Percentiles rank a stretch among this genome's conserved stretches.
Conservation (phyloP, 2,797 vertebrate species). For the Orientallactaga sibirica region DNA sequence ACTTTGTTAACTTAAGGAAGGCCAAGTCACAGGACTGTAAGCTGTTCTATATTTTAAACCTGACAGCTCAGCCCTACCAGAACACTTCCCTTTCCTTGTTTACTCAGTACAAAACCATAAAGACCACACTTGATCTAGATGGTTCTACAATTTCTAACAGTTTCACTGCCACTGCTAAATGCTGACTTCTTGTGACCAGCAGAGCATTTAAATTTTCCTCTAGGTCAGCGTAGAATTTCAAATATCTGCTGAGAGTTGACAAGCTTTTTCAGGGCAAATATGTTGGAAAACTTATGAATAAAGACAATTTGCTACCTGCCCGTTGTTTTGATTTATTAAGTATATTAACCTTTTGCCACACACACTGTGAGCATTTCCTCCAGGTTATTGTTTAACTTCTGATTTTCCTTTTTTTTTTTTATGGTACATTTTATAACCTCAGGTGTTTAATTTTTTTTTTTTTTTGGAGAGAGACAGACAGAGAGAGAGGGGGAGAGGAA, state of each 20-base stretch:
- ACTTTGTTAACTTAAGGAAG: background rate
- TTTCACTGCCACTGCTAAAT: slow-evolving; percentile 19
- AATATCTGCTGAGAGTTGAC: slow-evolving; percentile 33
- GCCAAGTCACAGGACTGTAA: background rate
- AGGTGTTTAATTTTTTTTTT: background rate
- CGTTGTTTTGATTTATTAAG: slow-evolving; percentile 51
- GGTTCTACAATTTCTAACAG: background rate
- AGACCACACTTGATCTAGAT: background rate
- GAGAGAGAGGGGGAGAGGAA: too few species aligned
- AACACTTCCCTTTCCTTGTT: background rate
- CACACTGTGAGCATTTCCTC: background rate
- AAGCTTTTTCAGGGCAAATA: slow-evolving; percentile 41
- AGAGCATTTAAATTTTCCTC: slow-evolving; percentile 41
- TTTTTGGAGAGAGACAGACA: too few species aligned
- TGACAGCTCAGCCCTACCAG: background rate
- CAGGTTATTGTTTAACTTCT: slow-evolving; percentile 25
- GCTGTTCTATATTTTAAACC: background rate
- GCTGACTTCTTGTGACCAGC: slow-evolving; percentile 49
- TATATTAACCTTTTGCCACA: slow-evolving; percentile 42
- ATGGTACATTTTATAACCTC: background rate
- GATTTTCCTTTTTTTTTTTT: background rate
- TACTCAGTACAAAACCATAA: background rate
- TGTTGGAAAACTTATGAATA: slow-evolving; percentile 66
- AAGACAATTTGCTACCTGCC: slow-evolving; percentile 57
- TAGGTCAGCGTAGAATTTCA: slow-evolving; percentile 47